phyloP scores from a whole-genome alignment of 2,113 vertebrate genomes.

The Tautogolabrus adspersus region DNA sequence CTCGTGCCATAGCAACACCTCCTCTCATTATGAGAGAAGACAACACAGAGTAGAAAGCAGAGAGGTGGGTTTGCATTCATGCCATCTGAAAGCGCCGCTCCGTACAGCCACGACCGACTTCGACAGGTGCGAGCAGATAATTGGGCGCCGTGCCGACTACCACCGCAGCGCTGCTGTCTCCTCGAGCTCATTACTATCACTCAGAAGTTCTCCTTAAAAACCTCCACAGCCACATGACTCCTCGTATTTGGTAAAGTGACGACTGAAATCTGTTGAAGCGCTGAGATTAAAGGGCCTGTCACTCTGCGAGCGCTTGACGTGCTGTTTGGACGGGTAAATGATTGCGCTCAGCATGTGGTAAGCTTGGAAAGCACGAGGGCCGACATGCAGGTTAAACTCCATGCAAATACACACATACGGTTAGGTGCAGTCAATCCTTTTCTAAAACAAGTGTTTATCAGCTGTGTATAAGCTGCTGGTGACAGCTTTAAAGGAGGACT shows the following conservation, averaged over 20 bases:
- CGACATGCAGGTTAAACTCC: not conserved
- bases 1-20: not conserved
- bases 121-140: conserved; percentile 79
- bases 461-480: not conserved
- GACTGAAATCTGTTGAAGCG: conserved; percentile 33
- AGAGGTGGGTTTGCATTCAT: conserved; percentile 35
- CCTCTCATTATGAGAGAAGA: conserved; percentile 55
- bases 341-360: conserved; percentile 23
- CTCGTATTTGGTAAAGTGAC: conserved; percentile 30
- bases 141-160: conserved; percentile 74
- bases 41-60: conserved; percentile 26
- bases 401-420: not conserved
- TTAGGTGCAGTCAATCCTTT: not conserved
- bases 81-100: conserved; percentile 52
- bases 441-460: not conserved
- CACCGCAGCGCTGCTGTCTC: conserved; percentile 66
- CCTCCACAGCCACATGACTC: conserved; percentile 38
- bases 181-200: conserved; percentile 79
- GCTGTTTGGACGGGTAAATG: conserved; percentile 57
- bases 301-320: conserved; percentile 18
- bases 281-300: conserved; percentile 50
- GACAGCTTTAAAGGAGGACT: not conserved
- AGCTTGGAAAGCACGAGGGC: not conserved
- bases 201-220: conserved; percentile 64
- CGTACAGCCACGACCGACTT: conserved; percentile 50